Conservation (phyloP, 2,113 vertebrate species). For the Upupa epops region DNA sequence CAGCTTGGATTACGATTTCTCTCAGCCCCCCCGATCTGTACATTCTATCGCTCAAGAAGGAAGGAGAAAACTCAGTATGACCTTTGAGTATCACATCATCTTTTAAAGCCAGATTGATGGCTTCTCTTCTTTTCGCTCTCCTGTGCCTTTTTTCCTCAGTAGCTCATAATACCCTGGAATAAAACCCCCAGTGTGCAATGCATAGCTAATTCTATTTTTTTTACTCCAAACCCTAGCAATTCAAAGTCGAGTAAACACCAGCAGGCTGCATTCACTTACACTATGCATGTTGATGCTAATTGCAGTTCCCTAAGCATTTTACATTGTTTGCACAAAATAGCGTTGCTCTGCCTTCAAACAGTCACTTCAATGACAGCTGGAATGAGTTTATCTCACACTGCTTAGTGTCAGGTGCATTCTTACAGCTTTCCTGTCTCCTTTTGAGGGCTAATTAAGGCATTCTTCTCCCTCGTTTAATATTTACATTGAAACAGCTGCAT, state of each 20-base stretch:
- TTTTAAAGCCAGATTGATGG: constrained; percentile 33
- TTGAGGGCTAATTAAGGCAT: constrained; percentile 63
- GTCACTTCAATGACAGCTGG: constrained; percentile 73
- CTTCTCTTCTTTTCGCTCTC: background rate
- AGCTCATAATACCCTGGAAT: constrained; percentile 1
- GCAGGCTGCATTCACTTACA: constrained; percentile 73
- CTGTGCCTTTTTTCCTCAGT: constrained; percentile 18
- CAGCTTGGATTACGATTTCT: background rate
- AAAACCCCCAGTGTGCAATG: constrained; percentile 52
- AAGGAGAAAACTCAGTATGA: constrained; percentile 15
- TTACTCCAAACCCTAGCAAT: constrained; percentile 55
- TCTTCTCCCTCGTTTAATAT: constrained; percentile 73
- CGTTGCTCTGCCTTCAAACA: constrained; percentile 69
- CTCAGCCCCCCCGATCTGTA: background rate
- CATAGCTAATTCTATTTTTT: constrained; percentile 63
- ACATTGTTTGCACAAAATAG: constrained; percentile 76
- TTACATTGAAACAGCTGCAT: constrained; percentile 72
- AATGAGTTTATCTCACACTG: constrained; percentile 64
- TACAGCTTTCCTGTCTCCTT: constrained; percentile 67
- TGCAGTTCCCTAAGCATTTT: constrained; percentile 72
- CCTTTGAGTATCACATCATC: background rate
- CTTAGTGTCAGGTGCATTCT: constrained; percentile 76
- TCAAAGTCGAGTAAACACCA: constrained; percentile 72
- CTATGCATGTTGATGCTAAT: constrained; percentile 74
- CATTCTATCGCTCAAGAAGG: background rate